Percentiles rank a stretch among this genome's conserved stretches.
Conservation (phyloP, 2,113 vertebrate genomes). For the Tyto alba region DNA sequence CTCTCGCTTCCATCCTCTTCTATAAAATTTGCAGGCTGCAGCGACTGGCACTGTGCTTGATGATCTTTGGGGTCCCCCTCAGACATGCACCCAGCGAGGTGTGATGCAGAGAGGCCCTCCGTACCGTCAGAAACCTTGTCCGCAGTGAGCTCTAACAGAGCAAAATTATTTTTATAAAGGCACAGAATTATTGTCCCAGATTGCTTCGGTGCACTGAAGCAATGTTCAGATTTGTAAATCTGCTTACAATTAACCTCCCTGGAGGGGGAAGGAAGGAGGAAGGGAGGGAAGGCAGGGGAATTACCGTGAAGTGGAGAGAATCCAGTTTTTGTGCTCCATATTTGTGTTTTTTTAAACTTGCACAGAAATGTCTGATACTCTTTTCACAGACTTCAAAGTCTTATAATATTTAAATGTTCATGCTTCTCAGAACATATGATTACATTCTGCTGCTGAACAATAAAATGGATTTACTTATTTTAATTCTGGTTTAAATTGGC, state of each 20-base stretch:
- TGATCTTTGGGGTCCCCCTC: neutral
- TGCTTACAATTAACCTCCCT: constrained; percentile 41
- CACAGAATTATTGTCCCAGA: neutral
- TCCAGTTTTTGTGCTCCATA: neutral
- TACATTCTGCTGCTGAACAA: constrained; percentile 7
- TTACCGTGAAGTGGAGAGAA: neutral
- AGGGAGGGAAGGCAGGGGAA: neutral
- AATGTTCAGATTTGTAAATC: constrained; percentile 13
- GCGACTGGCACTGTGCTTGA: neutral
- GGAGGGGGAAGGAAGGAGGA: neutral
- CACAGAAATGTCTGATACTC: neutral
- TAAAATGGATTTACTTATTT: neutral
- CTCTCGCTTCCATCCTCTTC: neutral
- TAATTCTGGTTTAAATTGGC: constrained; percentile 3
- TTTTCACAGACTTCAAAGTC: neutral
- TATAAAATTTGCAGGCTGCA: neutral
- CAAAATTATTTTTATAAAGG: neutral
- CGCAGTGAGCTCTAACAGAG: neutral
- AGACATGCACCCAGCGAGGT: neutral
- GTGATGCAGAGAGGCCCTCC: neutral
- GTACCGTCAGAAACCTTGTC: neutral
- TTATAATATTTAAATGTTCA: neutral
- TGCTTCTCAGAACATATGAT: neutral
- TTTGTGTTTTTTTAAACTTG: neutral
- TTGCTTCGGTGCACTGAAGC: constrained; percentile 22